Conservation (phyloP, 2,797 vertebrate genomes). For the Limosa lapponica region DNA sequence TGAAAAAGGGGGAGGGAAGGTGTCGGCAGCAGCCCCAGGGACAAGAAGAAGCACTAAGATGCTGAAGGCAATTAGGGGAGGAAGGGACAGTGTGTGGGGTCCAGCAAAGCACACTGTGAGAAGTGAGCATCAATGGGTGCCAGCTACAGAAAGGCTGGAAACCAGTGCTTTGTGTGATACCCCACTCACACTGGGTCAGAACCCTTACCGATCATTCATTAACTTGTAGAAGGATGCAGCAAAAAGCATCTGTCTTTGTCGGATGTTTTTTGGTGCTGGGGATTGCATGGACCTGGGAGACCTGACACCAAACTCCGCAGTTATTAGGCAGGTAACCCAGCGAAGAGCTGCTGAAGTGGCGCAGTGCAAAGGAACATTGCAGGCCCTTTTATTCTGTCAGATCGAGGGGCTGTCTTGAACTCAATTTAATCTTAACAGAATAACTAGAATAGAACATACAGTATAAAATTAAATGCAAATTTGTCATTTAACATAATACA, state of each 20-base stretch:
- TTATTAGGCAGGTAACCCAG: not conserved
- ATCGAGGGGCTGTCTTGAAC: not conserved
- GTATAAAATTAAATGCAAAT: not conserved
- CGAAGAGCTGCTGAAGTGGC: not conserved
- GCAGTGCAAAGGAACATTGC: not conserved
- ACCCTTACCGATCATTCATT: not conserved
- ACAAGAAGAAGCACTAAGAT: not conserved
- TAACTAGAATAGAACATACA: not conserved
- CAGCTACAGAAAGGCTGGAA: not conserved
- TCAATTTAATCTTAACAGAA: not conserved
- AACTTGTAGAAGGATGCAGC: not conserved
- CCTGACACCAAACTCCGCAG: not conserved
- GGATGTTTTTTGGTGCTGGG: not conserved
- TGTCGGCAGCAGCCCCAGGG: not conserved
- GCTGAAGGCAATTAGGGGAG: not conserved
- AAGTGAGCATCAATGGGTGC: rapidly evolving
- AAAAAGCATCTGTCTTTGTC: not conserved
- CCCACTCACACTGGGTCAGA: rapidly evolving
- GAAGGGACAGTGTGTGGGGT: not conserved
- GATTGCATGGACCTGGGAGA: not conserved
- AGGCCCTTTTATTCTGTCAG: not conserved
- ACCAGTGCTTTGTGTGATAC: not conserved
- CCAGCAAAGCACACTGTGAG: rapidly evolving
- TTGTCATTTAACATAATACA: not conserved
- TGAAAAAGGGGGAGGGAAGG: not conserved